Evolutionary conservation across 2,113 vertebrate species (phyloP).

Genomic region (Silurus meridionalis): DNA sequence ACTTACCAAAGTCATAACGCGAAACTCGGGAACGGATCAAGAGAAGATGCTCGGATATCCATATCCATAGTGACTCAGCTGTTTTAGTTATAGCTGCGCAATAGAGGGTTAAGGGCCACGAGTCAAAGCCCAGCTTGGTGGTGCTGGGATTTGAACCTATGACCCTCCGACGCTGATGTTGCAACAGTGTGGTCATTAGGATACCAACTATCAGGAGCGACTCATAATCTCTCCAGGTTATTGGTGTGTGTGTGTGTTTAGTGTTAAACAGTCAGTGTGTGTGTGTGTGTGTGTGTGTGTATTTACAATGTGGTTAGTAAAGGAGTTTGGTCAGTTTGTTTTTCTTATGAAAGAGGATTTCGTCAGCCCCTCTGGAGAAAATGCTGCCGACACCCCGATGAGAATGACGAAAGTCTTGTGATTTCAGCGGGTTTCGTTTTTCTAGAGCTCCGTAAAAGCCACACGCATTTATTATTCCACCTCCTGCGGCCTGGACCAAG

Average conservation of each 20-base stretch:
- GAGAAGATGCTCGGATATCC: no score
- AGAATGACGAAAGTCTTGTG: conserved; percentile 19
- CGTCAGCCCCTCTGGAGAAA: conserved; percentile 23
- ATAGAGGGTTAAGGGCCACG: no score
- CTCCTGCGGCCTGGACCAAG: conserved; percentile 30
- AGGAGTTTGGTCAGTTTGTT: conserved; percentile 27
- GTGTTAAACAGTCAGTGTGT: background rate
- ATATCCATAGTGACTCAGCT: no score
- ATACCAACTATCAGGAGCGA: background rate
- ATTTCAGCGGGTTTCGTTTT: conserved; percentile 42
- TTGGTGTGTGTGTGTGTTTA: background rate
- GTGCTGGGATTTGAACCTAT: no score
- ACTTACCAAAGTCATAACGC: no score
- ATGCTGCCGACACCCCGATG: conserved; percentile 35
- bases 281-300: conserved; percentile 11
- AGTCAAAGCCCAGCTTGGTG: no score
- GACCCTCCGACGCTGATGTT: no score
- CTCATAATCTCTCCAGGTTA: background rate
- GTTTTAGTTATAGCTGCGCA: no score
- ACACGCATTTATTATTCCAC: conserved; percentile 35
- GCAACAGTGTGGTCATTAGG: no score
- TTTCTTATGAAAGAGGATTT: conserved; percentile 21
- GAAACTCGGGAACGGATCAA: no score
- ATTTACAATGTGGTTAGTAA: background rate
- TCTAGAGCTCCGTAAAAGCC: conserved; percentile 28